Evolutionary conservation across 64 coral and sea anemone genomes (phyloP).

Genomic region (Montipora capricornis): DNA sequence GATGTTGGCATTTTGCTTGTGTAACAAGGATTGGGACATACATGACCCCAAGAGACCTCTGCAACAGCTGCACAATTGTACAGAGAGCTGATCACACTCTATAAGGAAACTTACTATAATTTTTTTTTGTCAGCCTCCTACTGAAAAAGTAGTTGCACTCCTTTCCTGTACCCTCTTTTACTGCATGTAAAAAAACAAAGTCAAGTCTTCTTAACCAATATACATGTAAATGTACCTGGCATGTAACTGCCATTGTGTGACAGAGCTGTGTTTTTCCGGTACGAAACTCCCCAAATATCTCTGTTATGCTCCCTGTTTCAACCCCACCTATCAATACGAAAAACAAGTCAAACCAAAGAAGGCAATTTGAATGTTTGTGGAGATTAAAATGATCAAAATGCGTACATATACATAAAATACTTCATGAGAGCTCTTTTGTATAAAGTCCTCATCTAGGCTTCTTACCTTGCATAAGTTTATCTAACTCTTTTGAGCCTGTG

Average conservation of each 20-base stretch:
- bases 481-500: conserved; percentile 97
- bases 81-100: too few species aligned
- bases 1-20: too few species aligned
- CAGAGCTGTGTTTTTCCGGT: conserved; percentile 99
- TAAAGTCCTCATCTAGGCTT: neutral
- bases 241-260: conserved; percentile 96
- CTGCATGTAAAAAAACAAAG: neutral
- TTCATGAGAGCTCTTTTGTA: neutral
- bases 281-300: conserved; percentile 99
- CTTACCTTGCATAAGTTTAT: conserved; percentile 97
- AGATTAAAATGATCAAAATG: neutral
- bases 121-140: too few species aligned
- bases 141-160: too few species aligned
- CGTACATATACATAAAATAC: too few species aligned
- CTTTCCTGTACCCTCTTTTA: too few species aligned
- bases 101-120: too few species aligned
- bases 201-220: neutral
- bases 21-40: too few species aligned
- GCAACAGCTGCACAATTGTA: too few species aligned
- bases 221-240: conserved; percentile 92
- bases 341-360: neutral
- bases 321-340: conserved; percentile 79
- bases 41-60: too few species aligned
- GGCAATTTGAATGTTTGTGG: neutral
- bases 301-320: conserved; percentile 97